phyloP scores from a whole-genome alignment of 2,113 vertebrate genomes.

The Zapornia atra region DNA sequence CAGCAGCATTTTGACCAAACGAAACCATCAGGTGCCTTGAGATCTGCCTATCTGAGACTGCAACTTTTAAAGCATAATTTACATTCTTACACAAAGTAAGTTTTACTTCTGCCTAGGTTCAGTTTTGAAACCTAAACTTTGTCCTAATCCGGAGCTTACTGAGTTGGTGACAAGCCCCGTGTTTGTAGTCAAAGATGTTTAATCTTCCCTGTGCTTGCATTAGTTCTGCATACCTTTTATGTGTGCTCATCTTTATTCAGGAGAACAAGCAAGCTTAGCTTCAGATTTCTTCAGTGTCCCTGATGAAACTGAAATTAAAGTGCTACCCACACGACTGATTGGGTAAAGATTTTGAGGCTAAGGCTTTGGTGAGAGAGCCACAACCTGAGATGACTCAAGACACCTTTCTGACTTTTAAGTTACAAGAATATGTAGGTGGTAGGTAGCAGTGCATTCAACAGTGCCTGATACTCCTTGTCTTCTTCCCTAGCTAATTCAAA shows the following conservation, averaged over 20 bases:
- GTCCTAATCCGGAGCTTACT: not conserved
- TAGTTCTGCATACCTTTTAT: not conserved
- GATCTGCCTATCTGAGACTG: not conserved
- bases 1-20: not conserved
- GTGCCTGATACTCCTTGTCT: not conserved
- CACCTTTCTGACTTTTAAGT: not conserved
- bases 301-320: not conserved
- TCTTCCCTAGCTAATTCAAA: not conserved
- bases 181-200: not conserved
- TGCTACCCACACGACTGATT: not conserved
- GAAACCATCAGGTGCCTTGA: not conserved
- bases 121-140: not conserved
- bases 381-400: not conserved
- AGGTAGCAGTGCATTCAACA: not conserved
- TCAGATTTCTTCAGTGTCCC: not conserved
- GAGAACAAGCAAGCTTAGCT: not conserved
- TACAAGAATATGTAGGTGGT: not conserved
- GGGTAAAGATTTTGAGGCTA: not conserved
- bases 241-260: not conserved
- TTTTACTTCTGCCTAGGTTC: not conserved
- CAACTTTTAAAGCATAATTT: not conserved
- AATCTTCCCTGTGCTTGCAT: not conserved
- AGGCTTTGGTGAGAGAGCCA: not conserved
- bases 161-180: not conserved
- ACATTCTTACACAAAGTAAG: not conserved